Evolutionary conservation across 2,797 vertebrate species (phyloP), one percentile per base, ranked within the genome.

Genomic region (Hyperoplus lanceolatus): DNA sequence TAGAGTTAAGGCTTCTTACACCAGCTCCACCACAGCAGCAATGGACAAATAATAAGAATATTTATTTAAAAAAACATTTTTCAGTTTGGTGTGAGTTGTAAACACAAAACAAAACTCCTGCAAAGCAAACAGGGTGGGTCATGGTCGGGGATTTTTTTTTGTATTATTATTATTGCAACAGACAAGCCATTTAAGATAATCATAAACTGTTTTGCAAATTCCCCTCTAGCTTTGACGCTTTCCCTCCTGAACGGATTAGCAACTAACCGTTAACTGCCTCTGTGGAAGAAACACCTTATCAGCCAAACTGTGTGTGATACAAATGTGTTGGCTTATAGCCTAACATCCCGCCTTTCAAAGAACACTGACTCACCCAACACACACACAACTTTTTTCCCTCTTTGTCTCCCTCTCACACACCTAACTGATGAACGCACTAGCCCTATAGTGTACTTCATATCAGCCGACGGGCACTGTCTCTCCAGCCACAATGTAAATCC

Each of bases 251-350:
- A 75, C 69, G 0, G 21, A 79, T 86, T 68, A 73, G 53, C 59
- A 38, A 54, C 84, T 86, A 91, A 91, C 90, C 49, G 82, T 90
- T 89, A 90, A 92, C 87, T 41, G 84, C 73, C 63, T 46, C 39
- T 0, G 1, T 16, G 71, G 69, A 72, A 75, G 63, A 86, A 82
- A 74, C 79, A 70, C 63, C 64, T 90, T 88, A 89, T 91, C 90
- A 82, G 62, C 14, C 65, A 8, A 61, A 56, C 56, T 53, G 58
- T 57, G 67, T 21, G 56, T 5, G 81, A 82, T 74, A 84, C 54
- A 69, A 53, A 54, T 16, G 62, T 59, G 81, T 50, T 49, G 83
- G 86, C 83, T 21, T 5, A 59, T 77, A 56, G 73, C 73, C 74
- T 83, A 81, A 48, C 49, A 15, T 77, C 69, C 69, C 56, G 67